Percentiles rank a stretch among this genome's conserved stretches.
Evolutionary conservation across 2,888 invertebrate genomes (phyloP).

Genomic region (Apodemia duryi): DNA sequence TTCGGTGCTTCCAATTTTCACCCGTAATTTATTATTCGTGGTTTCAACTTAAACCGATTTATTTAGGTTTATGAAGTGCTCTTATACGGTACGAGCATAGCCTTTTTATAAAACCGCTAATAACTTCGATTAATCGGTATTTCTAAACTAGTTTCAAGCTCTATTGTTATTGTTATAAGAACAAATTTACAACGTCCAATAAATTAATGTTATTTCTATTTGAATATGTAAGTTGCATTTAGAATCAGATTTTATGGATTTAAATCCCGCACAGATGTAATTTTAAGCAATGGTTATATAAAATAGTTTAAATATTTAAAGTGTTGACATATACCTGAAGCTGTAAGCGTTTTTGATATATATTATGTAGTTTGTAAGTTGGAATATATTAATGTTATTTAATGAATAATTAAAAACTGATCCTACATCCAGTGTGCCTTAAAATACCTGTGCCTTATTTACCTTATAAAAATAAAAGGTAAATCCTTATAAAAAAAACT

Average conservation of each 20-base stretch:
- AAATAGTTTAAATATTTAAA: slow-evolving; percentile 3
- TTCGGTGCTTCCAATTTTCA: too few species aligned
- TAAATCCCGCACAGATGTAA: background rate
- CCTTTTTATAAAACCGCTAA: too few species aligned
- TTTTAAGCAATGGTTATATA: background rate
- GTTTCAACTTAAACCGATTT: too few species aligned
- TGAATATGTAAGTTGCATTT: background rate
- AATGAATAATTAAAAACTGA: slow-evolving; percentile 1
- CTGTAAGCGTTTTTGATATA: slow-evolving; percentile 6
- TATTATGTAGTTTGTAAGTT: slow-evolving; percentile 8
- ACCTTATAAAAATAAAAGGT: background rate
- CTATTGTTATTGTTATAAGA: background rate
- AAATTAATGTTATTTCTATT: background rate
- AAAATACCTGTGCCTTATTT: slow-evolving; percentile 11
- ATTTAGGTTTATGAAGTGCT: too few species aligned
- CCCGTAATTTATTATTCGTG: too few species aligned
- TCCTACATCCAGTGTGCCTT: slow-evolving; percentile 15
- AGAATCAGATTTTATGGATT: background rate
- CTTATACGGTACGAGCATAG: too few species aligned
- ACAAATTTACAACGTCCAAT: slow-evolving; percentile 4
- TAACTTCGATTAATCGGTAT: too few species aligned
- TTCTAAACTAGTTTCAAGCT: too few species aligned
- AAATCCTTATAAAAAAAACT: background rate
- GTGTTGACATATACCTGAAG: slow-evolving; percentile 6
- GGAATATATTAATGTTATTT: slow-evolving; percentile 8